A percentile compares a stretch with the other conserved stretches of the same genome.
Conservation (phyloP, 2,888 invertebrate species). For the Agrochola lychnidis region DNA sequence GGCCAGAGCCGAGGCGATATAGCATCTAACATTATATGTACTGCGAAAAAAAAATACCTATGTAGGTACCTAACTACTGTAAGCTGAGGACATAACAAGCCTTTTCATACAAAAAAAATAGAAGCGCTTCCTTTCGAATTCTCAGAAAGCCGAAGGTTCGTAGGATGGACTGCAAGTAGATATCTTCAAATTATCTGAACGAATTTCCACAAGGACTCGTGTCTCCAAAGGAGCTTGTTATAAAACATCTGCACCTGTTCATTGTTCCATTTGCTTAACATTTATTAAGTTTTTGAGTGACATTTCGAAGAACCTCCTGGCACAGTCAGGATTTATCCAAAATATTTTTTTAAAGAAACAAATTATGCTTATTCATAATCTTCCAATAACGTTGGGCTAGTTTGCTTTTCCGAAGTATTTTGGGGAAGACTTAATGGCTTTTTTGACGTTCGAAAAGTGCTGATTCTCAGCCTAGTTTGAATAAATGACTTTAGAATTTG, state of each 20-base stretch:
- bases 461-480: too few relatives aligned
- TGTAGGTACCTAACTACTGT: conserved; percentile 18
- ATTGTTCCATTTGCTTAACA: not conserved
- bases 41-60: conserved; percentile 28
- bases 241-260: not conserved
- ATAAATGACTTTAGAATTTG: too few relatives aligned
- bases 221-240: not conserved
- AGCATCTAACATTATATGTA: conserved; percentile 31
- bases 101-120: not conserved
- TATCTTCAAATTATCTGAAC: not conserved
- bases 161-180: not conserved
- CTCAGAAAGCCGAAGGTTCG: not conserved
- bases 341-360: not conserved
- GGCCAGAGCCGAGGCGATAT: conserved; percentile 38
- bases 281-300: not conserved
- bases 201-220: not conserved
- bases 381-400: not conserved
- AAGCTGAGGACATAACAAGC: conserved; percentile 20
- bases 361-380: not conserved
- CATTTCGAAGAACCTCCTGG: not conserved
- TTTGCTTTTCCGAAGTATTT: not conserved
- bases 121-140: not conserved
- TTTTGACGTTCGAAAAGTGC: too few relatives aligned
- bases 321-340: not conserved
- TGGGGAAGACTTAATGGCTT: not conserved